These are phyloP conservation scores for Acrocephalus kingi DNA, from an alignment of 2,113 vertebrate genomes.

Conservation along the genomic window DNA sequence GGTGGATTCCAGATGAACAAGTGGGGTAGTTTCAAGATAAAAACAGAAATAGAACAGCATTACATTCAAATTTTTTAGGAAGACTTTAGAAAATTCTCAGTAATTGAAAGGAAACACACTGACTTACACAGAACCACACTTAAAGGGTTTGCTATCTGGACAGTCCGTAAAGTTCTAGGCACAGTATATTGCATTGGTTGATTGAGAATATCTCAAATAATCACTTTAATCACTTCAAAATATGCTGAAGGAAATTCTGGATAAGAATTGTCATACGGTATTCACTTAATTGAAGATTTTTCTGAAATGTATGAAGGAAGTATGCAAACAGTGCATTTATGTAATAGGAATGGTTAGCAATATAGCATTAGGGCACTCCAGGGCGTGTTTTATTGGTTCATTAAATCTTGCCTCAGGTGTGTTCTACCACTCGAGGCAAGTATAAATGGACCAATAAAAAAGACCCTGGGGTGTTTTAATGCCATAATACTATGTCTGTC, in stretches of 20 bases:
- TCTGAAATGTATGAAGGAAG: slow-evolving; percentile 63
- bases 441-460: slow-evolving; percentile 84
- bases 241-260: slow-evolving; percentile 34
- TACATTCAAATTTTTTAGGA: neutral
- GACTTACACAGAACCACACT: neutral
- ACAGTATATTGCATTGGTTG: neutral
- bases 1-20: neutral
- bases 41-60: neutral
- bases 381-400: slow-evolving; percentile 81
- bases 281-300: slow-evolving; percentile 76
- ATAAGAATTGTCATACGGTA: slow-evolving; percentile 58
- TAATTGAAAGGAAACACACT: neutral
- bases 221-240: slow-evolving; percentile 57
- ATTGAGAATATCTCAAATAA: slow-evolving; percentile 6
- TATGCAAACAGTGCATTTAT: slow-evolving; percentile 74
- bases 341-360: slow-evolving; percentile 73
- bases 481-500: slow-evolving; percentile 67
- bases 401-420: slow-evolving; percentile 82
- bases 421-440: slow-evolving; percentile 78
- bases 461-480: slow-evolving; percentile 75
- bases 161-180: neutral
- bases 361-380: slow-evolving; percentile 74
- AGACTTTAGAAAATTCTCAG: neutral
- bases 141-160: neutral
- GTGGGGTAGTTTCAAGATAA: neutral